Percentiles rank a stretch among this genome's conserved stretches.
Evolutionary conservation across 2,113 vertebrate species (phyloP).

Genomic region (Carassius gibelio): DNA sequence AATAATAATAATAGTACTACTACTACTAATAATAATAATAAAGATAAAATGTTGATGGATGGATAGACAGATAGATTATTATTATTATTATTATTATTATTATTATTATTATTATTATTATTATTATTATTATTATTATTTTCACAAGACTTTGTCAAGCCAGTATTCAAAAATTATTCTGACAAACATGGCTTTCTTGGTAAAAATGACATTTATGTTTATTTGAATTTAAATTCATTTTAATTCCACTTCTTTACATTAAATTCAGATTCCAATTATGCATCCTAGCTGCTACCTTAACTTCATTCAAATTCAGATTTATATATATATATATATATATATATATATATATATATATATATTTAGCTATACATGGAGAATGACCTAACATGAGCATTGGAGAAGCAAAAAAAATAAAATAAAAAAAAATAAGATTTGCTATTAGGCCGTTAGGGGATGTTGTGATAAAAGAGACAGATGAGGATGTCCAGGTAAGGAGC

Average conservation of each 20-base stretch:
- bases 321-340: no score
- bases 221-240: neutral
- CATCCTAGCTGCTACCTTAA: neutral
- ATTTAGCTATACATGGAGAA: neutral
- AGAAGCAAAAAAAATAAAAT: neutral
- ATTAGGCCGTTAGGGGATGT: neutral
- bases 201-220: neutral
- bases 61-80: no score
- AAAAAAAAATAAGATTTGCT: neutral
- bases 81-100: no score
- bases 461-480: conserved; percentile 54
- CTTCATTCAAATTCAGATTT: neutral
- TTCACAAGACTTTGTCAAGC: no score
- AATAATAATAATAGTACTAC: no score
- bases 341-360: no score
- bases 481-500: conserved; percentile 51
- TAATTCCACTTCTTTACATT: neutral
- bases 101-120: no score
- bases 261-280: neutral
- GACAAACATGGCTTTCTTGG: neutral
- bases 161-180: neutral
- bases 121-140: no score
- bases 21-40: no score
- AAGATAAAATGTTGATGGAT: no score
- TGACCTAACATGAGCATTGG: neutral